phyloP scores from a whole-genome alignment of 2,797 vertebrate genomes.

The Phrynocephalus guinanensis region DNA sequence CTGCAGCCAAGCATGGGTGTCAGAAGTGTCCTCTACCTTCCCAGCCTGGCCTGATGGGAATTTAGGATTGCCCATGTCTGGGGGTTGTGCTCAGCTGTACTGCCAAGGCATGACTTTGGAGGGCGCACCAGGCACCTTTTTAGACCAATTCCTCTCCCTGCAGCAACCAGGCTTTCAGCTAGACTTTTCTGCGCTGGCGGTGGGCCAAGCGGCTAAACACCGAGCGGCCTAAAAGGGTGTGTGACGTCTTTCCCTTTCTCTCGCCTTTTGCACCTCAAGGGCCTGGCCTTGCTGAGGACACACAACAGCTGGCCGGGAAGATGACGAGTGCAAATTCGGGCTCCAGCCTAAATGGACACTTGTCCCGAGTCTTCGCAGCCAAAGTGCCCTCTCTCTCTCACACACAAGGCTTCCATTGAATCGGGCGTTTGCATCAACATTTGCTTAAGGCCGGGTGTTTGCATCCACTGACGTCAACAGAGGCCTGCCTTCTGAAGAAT shows the following conservation, averaged over 20 bases:
- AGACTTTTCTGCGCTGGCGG: not conserved
- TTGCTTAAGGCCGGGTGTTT: constrained; percentile 36
- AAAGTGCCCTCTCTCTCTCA: not conserved
- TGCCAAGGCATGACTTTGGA: not conserved
- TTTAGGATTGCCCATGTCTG: too few relatives aligned
- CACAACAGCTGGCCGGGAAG: not conserved
- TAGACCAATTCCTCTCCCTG: not conserved
- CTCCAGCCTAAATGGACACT: not conserved
- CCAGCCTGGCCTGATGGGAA: not conserved
- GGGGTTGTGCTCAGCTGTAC: too few relatives aligned
- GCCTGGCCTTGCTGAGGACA: not conserved
- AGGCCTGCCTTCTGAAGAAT: constrained; percentile 16
- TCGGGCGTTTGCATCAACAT: constrained; percentile 31
- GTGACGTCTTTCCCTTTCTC: not conserved
- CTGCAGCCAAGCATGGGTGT: not conserved
- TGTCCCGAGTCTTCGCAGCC: not conserved
- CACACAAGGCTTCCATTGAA: constrained; percentile 21
- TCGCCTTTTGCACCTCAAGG: not conserved
- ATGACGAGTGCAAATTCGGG: constrained; percentile 20
- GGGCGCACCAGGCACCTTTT: not conserved
- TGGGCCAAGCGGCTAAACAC: not conserved
- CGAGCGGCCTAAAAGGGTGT: not conserved
- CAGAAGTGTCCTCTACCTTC: not conserved
- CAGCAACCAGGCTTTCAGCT: not conserved
- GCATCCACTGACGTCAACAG: constrained; percentile 35